phyloP scores from a whole-genome alignment of 2,797 vertebrate species.

The Amazona finschi region DNA sequence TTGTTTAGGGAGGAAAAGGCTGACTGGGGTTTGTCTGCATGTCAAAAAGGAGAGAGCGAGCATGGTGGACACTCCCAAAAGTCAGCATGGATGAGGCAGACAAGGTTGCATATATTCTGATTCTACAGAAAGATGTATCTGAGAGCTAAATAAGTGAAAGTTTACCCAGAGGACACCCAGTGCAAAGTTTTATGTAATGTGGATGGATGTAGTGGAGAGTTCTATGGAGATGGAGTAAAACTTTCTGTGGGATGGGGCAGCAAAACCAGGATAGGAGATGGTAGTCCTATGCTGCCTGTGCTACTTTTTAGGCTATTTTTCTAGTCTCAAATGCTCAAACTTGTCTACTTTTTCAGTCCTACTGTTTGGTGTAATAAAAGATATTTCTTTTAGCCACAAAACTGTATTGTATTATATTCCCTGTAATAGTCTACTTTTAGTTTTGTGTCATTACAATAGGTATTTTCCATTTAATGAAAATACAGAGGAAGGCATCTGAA shows the following conservation, averaged over 20 bases:
- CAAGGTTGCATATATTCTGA: not conserved
- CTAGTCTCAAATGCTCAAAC: not conserved
- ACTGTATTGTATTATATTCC: not conserved
- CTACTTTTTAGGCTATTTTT: not conserved
- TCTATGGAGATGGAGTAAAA: not conserved
- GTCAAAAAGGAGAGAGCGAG: not conserved
- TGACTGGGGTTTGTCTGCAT: not conserved
- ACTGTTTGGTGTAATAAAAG: not conserved
- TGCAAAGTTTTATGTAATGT: not conserved
- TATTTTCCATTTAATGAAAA: not conserved
- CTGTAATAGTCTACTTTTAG: not conserved
- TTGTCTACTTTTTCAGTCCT: not conserved
- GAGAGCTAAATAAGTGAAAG: not conserved
- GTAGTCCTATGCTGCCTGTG: not conserved
- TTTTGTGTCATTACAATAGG: not conserved
- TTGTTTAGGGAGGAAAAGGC: not conserved
- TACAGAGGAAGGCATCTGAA: not conserved
- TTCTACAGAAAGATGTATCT: not conserved
- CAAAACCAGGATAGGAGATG: not conserved
- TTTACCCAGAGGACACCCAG: not conserved
- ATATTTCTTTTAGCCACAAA: not conserved
- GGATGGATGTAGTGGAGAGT: not conserved
- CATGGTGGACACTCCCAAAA: not conserved
- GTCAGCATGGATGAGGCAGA: not conserved
- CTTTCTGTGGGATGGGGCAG: not conserved